Percentiles rank a stretch among this genome's conserved stretches.
Conservation (phyloP, 2,888 invertebrate species). For the Caenorhabditis sp. region DNA sequence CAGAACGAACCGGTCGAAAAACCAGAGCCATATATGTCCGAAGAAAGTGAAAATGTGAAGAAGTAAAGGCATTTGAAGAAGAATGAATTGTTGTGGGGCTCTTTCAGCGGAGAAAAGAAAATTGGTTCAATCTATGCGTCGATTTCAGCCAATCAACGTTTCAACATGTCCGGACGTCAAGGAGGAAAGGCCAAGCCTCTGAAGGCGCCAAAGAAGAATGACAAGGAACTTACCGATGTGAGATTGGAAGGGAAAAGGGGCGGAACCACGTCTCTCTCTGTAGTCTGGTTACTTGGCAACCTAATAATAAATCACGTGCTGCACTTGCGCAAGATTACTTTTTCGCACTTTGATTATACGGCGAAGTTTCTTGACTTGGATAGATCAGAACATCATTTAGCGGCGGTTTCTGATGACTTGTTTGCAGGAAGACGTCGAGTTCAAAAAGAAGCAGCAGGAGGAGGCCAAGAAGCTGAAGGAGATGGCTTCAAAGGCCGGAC, state of each 20-base stretch:
- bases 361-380: too few relatives aligned
- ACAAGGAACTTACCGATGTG: constrained; percentile 71
- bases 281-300: too few relatives aligned
- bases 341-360: too few relatives aligned
- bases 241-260: not conserved
- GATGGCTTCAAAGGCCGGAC: constrained; percentile 71
- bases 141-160: constrained; percentile 44
- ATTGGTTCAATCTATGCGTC: constrained; percentile 13
- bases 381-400: too few relatives aligned
- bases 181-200: constrained; percentile 78
- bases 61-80: constrained; percentile 7
- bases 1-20: constrained; percentile 69
- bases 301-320: too few relatives aligned
- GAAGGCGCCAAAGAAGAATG: constrained; percentile 75
- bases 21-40: constrained; percentile 59
- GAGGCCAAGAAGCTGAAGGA: constrained; percentile 77
- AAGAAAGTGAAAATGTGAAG: constrained; percentile 19
- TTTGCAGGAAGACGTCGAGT: constrained; percentile 75
- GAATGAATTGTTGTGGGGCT: not conserved
- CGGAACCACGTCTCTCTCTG: too few relatives aligned
- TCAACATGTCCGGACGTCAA: constrained; percentile 76
- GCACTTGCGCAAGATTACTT: too few relatives aligned
- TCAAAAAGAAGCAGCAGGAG: constrained; percentile 78
- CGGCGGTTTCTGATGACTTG: too few relatives aligned
- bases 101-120: constrained; percentile 1